Evolutionary conservation across 2,113 vertebrate species (phyloP).

Genomic region (Aegypius monachus): DNA sequence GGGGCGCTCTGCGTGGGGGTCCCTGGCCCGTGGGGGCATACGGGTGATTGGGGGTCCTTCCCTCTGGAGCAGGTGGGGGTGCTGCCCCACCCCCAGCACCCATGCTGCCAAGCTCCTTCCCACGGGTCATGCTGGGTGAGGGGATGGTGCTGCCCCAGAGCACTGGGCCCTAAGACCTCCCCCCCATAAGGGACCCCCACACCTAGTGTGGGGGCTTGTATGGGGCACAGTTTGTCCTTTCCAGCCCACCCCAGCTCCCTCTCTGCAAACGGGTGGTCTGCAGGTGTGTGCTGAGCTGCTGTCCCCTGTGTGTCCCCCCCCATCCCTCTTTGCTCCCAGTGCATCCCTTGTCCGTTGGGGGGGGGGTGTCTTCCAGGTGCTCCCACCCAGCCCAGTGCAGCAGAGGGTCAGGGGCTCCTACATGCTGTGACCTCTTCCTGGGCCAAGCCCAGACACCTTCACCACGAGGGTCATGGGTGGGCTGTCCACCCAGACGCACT

Average conservation of each 20-base stretch:
- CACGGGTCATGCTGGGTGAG: neutral
- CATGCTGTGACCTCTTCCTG: neutral
- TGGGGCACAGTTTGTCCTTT: neutral
- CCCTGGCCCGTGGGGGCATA: no score
- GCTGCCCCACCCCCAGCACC: neutral
- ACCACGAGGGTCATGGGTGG: accelerated
- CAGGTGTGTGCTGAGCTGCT: neutral
- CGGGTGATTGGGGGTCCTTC: neutral
- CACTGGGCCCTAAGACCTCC: no score
- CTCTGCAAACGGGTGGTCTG: no score
- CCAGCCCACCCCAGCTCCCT: no score
- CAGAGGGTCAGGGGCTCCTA: neutral
- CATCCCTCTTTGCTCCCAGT: no score
- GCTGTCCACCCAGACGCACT: no score
- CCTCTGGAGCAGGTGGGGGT: neutral
- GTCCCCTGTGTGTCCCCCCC: no score
- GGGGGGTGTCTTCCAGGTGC: neutral
- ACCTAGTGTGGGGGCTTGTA: accelerated
- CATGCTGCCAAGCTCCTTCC: no score
- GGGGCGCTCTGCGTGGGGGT: neutral
- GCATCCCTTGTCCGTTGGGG: neutral
- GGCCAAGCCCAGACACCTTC: no score
- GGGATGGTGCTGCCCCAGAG: no score
- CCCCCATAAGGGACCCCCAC: neutral
- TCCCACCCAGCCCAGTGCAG: neutral